Evolutionary conservation across 2,888 invertebrate genomes (phyloP), one percentile per base, ranked within the genome.

Genomic region (Pyrgus malvae): DNA sequence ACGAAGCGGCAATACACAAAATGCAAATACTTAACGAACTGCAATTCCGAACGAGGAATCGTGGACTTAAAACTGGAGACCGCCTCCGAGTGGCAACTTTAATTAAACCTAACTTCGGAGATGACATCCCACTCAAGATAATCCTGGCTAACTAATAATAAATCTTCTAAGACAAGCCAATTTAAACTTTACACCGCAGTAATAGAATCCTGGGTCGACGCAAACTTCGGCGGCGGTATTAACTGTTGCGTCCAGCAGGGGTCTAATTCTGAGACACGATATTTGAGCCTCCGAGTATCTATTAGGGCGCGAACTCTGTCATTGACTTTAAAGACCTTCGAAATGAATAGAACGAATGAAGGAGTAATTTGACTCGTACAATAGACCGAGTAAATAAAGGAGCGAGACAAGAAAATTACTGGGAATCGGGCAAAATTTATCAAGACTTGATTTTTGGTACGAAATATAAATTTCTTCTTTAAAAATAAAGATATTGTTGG

Each of bases 81-180:
- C 70, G 74, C 68, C 73, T 70, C 72, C 66, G 72, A 64, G 72
- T 74, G 73, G 69, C 77, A 80, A 83, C 78, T 84, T 84, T 84
- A 84, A 85, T 85, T 84, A 84, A 85, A 82, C 77, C 77, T 76
- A 83, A 84, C 83, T 83, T 82, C 74, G 70, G 76, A 81, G 82
- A 82, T 80, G 82, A 80, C 80, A 80, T 72, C 78, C 78, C 68
- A 70, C 72, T 78, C 71, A 66, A 80, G 78, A 81, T 84, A 80
- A 82, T 77, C 74, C 70, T 63, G 58, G 57, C 68, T 63, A 66
- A 63, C 62, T 57, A 27, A 38, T 48, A 35, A 46, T 23, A 37
- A n/a, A 23, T 53, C 45, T 29, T 37, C 17, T 27, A 16, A 27
- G 37, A 42, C 33, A 12, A 33, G 27, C 29, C 12, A 68, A 51